Conservation (phyloP, 2,888 invertebrate genomes). For the Prenolepis imparis region DNA sequence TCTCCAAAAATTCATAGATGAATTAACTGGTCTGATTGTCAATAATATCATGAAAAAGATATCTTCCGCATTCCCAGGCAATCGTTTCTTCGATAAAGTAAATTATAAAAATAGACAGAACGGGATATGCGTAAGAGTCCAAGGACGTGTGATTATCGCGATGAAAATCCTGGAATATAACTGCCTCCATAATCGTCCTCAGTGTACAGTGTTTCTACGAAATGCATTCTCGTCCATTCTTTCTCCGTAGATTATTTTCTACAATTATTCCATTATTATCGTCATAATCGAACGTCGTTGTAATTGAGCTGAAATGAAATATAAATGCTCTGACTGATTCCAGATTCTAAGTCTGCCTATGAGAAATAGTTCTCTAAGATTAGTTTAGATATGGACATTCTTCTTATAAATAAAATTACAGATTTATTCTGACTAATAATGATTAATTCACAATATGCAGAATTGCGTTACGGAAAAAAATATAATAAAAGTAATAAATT, state of each 20-base stretch:
- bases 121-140: constrained; percentile 44
- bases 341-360: constrained; percentile 13
- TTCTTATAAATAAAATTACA: not conserved
- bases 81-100: constrained; percentile 61
- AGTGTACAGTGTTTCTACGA: constrained; percentile 60
- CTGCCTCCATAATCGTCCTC: constrained; percentile 60
- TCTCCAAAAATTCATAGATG: not conserved
- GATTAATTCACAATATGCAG: constrained; percentile 15
- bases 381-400: not conserved
- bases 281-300: constrained; percentile 42
- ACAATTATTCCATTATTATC: constrained; percentile 46
- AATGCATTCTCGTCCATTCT: constrained; percentile 47
- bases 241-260: constrained; percentile 56
- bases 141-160: constrained; percentile 57
- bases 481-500: not conserved
- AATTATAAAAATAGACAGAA: constrained; percentile 37
- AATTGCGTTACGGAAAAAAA: too few species aligned
- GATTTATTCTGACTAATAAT: not conserved
- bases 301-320: constrained; percentile 50
- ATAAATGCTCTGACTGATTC: constrained; percentile 32
- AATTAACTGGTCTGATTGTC: not conserved
- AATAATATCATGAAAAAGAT: constrained; percentile 32
- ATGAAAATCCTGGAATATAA: constrained; percentile 56
- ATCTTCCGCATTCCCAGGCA: constrained; percentile 70
- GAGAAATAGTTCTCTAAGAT: constrained; percentile 13